Conservation (phyloP, 2,797 vertebrate genomes). For the Siniperca obscura region DNA sequence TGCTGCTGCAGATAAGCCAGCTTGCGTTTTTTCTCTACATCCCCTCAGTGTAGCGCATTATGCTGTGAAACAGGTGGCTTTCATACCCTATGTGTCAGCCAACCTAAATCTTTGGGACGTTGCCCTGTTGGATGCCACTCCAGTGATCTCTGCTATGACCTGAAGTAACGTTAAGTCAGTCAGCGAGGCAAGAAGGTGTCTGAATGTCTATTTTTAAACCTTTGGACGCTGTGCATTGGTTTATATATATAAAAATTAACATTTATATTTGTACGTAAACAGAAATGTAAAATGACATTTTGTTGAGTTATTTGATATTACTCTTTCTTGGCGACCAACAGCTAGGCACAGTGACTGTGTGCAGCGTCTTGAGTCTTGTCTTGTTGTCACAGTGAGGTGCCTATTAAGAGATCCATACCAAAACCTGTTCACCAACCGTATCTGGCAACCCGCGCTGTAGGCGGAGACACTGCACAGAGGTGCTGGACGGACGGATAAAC, state of each 20-base stretch:
- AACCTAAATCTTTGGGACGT: conserved; percentile 11
- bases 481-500: background rate
- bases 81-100: conserved; percentile 10
- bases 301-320: background rate
- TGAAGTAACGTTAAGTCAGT: conserved; percentile 25
- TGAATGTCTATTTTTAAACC: conserved; percentile 3
- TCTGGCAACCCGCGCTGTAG: background rate
- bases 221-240: background rate
- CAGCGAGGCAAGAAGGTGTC: background rate
- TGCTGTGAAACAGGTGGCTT: conserved; percentile 45
- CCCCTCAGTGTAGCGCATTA: background rate
- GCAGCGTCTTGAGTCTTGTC: background rate
- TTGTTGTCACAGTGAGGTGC: background rate
- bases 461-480: background rate
- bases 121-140: conserved; percentile 16
- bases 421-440: background rate
- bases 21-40: background rate
- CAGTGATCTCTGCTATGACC: conserved; percentile 36
- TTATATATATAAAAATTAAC: too few relatives aligned
- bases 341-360: background rate
- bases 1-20: conserved; percentile 32
- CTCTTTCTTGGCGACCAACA: background rate
- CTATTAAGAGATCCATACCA: background rate
- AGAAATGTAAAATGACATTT: too few relatives aligned
- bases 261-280: too few relatives aligned